phyloP scores from a whole-genome alignment of 2,113 vertebrate species.

The Centropristis striata region DNA sequence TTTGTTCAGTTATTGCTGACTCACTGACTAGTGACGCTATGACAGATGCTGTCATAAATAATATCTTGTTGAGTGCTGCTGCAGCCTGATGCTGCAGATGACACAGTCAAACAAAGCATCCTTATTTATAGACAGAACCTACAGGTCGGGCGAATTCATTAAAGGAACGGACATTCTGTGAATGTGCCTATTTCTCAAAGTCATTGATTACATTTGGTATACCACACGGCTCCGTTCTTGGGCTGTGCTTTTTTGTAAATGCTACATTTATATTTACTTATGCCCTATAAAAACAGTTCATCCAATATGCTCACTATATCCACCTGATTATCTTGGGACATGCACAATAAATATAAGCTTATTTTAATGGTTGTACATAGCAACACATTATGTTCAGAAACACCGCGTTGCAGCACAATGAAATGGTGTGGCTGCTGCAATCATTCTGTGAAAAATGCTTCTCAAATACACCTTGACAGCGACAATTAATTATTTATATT shows the following conservation, averaged over 20 bases:
- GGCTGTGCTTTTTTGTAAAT: not conserved
- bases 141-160: not conserved
- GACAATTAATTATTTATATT: too few species aligned
- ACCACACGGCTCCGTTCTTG: not conserved
- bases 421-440: too few species aligned
- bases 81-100: not conserved
- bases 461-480: too few species aligned
- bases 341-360: too few species aligned
- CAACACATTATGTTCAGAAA: too few species aligned
- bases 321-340: too few species aligned
- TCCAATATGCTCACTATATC: too few species aligned
- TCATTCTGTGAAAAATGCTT: too few species aligned
- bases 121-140: not conserved
- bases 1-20: not conserved
- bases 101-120: not conserved
- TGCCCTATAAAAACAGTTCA: too few species aligned
- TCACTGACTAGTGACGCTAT: not conserved
- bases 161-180: not conserved
- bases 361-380: too few species aligned
- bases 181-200: not conserved
- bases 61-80: not conserved
- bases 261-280: too few species aligned
- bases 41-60: slow-evolving; percentile 11
- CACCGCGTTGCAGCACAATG: too few species aligned
- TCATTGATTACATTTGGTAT: not conserved